Evolutionary conservation across 2,888 invertebrate species (phyloP).

Genomic region (Ceramica pisi): DNA sequence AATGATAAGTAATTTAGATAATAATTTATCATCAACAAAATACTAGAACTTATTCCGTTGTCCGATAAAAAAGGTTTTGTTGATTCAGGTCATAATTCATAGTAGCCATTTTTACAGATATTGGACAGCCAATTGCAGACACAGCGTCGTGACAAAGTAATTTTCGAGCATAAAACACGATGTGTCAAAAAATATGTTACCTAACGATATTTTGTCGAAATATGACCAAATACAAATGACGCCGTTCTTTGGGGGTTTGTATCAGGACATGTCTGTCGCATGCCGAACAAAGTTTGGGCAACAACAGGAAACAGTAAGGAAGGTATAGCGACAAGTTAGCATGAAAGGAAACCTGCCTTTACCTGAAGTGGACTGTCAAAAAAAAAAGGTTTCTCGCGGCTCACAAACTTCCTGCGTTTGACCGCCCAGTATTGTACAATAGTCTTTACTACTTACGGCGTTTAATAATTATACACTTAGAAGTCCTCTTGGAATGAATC

Average conservation of each 20-base stretch:
- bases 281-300: background rate
- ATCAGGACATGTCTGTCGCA: background rate
- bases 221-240: slow-evolving; percentile 21
- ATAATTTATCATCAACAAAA: slow-evolving; percentile 34
- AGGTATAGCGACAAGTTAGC: background rate
- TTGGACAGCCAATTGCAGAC: background rate
- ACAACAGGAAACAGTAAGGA: background rate
- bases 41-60: slow-evolving; percentile 14
- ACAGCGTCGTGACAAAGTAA: slow-evolving; percentile 37
- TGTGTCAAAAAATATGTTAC: slow-evolving; percentile 18
- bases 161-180: slow-evolving; percentile 12
- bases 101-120: slow-evolving; percentile 8
- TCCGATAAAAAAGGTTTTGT: slow-evolving; percentile 24
- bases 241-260: slow-evolving; percentile 16
- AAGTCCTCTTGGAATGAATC: too few species aligned
- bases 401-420: background rate
- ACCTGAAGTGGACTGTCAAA: background rate
- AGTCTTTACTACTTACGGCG: background rate
- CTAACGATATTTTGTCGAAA: slow-evolving; percentile 15
- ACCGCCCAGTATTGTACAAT: background rate
- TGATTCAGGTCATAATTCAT: slow-evolving; percentile 25
- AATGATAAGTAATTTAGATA: slow-evolving; percentile 34
- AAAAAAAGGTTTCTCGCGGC: background rate
- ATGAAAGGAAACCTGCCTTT: background rate
- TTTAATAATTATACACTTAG: too few species aligned